phyloP scores from a whole-genome alignment of 2,888 invertebrate species.

The Nymphalis urticae region DNA sequence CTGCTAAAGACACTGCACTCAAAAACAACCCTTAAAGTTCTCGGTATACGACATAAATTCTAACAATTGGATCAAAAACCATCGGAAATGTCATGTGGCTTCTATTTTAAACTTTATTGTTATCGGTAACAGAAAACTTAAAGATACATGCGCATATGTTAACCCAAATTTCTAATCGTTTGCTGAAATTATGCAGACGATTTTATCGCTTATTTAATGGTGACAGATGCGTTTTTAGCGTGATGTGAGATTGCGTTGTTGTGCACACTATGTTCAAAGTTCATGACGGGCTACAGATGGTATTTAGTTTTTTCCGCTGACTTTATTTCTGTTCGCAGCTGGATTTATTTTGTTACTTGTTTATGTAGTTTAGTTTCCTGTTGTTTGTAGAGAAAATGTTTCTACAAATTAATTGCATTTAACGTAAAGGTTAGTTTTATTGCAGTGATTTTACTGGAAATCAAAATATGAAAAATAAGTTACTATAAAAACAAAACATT shows the following conservation, averaged over 20 bases:
- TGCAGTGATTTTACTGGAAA: no score
- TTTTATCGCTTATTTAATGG: neutral
- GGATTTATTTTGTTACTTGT: conserved; percentile 54
- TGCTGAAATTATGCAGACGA: conserved; percentile 1
- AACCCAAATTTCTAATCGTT: conserved; percentile 14
- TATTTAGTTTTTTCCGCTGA: conserved; percentile 50
- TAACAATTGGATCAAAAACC: neutral
- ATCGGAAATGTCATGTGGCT: neutral
- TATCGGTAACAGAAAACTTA: conserved; percentile 1
- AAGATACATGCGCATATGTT: neutral
- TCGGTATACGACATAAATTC: conserved; percentile 2
- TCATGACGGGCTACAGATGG: conserved; percentile 51
- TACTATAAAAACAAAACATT: no score
- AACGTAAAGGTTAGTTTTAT: neutral
- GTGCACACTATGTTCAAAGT: conserved; percentile 24
- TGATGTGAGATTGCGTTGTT: conserved; percentile 8
- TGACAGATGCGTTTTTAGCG: conserved; percentile 13
- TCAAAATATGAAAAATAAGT: no score
- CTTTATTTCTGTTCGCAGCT: conserved; percentile 61
- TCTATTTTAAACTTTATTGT: conserved; percentile 9
- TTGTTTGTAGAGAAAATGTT: neutral
- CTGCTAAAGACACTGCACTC: conserved; percentile 13
- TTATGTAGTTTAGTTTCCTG: conserved; percentile 25
- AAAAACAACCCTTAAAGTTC: conserved; percentile 19
- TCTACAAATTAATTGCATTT: neutral